A percentile compares a stretch with the other conserved stretches of the same genome.
Evolutionary conservation across 1,140 invertebrate genomes (phyloP).

Genomic region (Popillia japonica): DNA sequence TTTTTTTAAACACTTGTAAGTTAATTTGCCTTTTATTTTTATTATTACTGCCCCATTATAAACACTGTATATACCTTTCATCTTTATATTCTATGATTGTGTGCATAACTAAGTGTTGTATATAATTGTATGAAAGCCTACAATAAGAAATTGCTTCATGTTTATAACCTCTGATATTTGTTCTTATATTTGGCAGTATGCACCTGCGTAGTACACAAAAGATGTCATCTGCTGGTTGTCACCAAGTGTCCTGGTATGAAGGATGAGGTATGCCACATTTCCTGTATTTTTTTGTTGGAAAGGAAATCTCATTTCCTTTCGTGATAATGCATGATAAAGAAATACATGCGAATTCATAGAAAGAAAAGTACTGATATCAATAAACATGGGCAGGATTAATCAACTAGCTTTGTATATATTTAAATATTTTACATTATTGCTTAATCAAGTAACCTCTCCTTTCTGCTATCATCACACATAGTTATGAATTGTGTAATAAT

Average conservation of each 20-base stretch:
- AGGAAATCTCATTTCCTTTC: conserved; percentile 18
- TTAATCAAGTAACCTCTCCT: no score
- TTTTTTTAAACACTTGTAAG: conserved; percentile 58
- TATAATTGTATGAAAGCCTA: conserved; percentile 16
- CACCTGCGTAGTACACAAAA: conserved; percentile 97
- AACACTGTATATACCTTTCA: conserved; percentile 7
- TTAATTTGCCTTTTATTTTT: conserved; percentile 45
- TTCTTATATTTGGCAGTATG: conserved; percentile 77
- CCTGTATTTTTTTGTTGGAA: conserved; percentile 20
- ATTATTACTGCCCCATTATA: conserved; percentile 9
- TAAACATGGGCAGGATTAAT: no score
- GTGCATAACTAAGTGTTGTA: conserved; percentile 13
- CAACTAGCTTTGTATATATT: no score
- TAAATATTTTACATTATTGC: no score
- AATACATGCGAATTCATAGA: no score
- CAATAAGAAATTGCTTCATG: not conserved
- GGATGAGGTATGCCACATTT: conserved; percentile 73
- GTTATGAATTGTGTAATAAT: no score
- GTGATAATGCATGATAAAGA: not conserved
- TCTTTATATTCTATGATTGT: conserved; percentile 13
- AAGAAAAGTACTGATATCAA: not conserved
- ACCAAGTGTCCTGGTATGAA: conserved; percentile 97
- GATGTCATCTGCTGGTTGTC: conserved; percentile 93
- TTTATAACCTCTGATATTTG: not conserved
- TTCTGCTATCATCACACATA: no score